phyloP scores from a whole-genome alignment of 2,888 invertebrate species.

The Rhabditophanes sp. region DNA sequence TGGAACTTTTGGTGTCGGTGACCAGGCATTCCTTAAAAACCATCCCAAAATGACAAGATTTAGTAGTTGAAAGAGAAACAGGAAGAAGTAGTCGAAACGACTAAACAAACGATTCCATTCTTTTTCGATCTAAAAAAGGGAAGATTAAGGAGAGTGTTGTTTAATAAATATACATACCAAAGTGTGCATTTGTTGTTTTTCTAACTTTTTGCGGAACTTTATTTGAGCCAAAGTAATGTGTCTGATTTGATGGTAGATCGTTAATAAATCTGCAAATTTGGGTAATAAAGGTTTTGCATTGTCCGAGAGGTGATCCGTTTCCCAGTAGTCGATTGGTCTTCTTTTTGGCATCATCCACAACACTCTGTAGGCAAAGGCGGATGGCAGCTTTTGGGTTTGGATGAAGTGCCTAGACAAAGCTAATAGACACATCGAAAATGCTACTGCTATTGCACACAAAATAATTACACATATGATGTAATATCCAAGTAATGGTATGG shows the following conservation, averaged over 20 bases:
- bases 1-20: slow-evolving; percentile 26
- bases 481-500: slow-evolving; percentile 14
- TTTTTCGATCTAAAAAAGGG: slow-evolving; percentile 26
- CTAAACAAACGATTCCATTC: slow-evolving; percentile 38
- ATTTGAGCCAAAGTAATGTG: slow-evolving; percentile 17
- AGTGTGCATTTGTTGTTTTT: slow-evolving; percentile 12
- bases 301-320: slow-evolving; percentile 3
- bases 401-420: slow-evolving; percentile 9
- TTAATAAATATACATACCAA: slow-evolving; percentile 8
- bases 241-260: slow-evolving; percentile 4
- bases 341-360: slow-evolving; percentile 8
- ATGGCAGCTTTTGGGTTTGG: slow-evolving; percentile 13
- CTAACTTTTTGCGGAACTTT: slow-evolving; percentile 21
- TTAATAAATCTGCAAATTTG: slow-evolving; percentile 11
- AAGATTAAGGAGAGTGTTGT: slow-evolving; percentile 2
- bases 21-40: slow-evolving; percentile 35
- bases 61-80: slow-evolving; percentile 31
- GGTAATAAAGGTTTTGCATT: slow-evolving; percentile 8
- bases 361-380: slow-evolving; percentile 10
- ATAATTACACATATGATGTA: slow-evolving; percentile 39
- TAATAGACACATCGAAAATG: slow-evolving; percentile 29
- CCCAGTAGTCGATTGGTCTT: slow-evolving; percentile 1
- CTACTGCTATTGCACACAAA: slow-evolving; percentile 38
- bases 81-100: slow-evolving; percentile 31
- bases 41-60: slow-evolving; percentile 29